Evolutionary conservation across 1,140 invertebrate genomes (phyloP).

Genomic region (Plodia interpunctella): DNA sequence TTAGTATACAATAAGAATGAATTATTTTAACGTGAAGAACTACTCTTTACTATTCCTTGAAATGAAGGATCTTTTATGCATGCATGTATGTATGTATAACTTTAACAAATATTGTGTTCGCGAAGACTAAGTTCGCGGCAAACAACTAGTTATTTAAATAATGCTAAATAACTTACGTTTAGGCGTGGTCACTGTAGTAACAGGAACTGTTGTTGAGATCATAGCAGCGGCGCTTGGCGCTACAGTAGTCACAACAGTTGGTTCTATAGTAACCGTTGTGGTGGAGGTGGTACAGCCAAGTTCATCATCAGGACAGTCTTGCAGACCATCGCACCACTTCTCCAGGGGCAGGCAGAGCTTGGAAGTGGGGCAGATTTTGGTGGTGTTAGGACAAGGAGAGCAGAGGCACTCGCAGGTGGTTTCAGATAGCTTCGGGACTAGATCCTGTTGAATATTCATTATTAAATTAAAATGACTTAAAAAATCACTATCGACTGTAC

Average conservation of each 20-base stretch:
- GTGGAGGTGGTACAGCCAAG: conserved; percentile 77
- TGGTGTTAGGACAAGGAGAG: conserved; percentile 81
- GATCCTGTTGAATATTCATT: conserved; percentile 48
- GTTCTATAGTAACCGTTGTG: conserved; percentile 31
- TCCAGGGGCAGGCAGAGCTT: conserved; percentile 84
- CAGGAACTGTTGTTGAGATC: conserved; percentile 29
- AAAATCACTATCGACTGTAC: no score
- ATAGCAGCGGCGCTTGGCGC: conserved; percentile 25
- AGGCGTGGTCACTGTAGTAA: conserved; percentile 29
- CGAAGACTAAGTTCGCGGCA: no score
- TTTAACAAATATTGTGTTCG: no score
- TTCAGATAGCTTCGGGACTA: conserved; percentile 72
- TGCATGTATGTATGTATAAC: no score
- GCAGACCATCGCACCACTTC: conserved; percentile 88
- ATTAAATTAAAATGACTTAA: not conserved
- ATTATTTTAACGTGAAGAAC: no score
- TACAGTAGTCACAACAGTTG: conserved; percentile 33
- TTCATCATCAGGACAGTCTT: conserved; percentile 92
- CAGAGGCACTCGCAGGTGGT: conserved; percentile 85
- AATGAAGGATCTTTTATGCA: no score
- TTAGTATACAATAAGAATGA: no score
- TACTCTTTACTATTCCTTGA: no score
- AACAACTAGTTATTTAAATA: no score
- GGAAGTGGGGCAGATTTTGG: conserved; percentile 84
- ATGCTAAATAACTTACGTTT: conserved; percentile 37